phyloP scores from a whole-genome alignment of 2,888 invertebrate species.

The Athalia circularis region DNA sequence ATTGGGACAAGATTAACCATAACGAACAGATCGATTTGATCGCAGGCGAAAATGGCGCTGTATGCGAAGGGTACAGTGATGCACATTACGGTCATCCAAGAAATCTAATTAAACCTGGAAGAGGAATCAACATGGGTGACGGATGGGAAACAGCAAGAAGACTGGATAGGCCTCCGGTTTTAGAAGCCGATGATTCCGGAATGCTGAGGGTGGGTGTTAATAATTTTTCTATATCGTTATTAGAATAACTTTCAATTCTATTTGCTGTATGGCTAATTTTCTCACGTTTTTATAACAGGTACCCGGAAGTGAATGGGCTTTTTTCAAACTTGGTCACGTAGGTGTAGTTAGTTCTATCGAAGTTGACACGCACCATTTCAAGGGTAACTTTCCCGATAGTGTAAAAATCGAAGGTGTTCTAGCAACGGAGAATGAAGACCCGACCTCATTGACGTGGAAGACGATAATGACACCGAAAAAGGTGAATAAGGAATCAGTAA shows the following conservation, averaged over 20 bases:
- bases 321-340: slow-evolving; percentile 77
- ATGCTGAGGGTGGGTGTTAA: slow-evolving; percentile 76
- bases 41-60: slow-evolving; percentile 76
- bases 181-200: slow-evolving; percentile 76
- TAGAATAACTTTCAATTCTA: not conserved
- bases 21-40: slow-evolving; percentile 74
- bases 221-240: not conserved
- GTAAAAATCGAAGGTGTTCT: slow-evolving; percentile 77
- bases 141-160: slow-evolving; percentile 82
- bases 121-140: slow-evolving; percentile 78
- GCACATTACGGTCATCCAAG: slow-evolving; percentile 81
- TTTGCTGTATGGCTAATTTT: not conserved
- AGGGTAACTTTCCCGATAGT: slow-evolving; percentile 81
- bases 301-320: slow-evolving; percentile 78
- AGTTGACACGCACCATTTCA: slow-evolving; percentile 80
- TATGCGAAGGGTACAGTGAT: slow-evolving; percentile 78
- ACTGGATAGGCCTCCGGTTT: slow-evolving; percentile 78
- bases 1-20: slow-evolving; percentile 56
- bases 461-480: slow-evolving; percentile 76
- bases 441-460: slow-evolving; percentile 72
- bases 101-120: slow-evolving; percentile 77
- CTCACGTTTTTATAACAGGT: slow-evolving; percentile 49
- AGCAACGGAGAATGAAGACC: slow-evolving; percentile 65
- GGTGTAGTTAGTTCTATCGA: slow-evolving; percentile 76
- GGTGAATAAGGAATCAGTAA: slow-evolving; percentile 68